phyloP scores from a whole-genome alignment of 2,888 invertebrate genomes.

The Octonoba sinensis region DNA sequence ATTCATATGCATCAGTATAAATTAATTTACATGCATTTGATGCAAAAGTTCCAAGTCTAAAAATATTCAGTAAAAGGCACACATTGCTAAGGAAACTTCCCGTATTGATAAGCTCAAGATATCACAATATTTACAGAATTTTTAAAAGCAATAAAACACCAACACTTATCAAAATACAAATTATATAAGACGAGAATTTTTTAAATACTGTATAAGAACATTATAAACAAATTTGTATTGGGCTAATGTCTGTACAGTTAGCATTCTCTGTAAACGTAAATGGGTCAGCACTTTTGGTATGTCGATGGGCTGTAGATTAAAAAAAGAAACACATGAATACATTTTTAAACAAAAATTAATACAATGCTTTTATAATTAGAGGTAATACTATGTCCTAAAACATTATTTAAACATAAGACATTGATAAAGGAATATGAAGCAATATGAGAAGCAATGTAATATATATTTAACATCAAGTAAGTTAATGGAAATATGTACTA shows the following conservation, averaged over 20 bases:
- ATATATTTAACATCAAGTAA: too few species aligned
- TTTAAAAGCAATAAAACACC: slow-evolving; percentile 12
- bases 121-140: slow-evolving; percentile 12
- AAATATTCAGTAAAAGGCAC: slow-evolving; percentile 1
- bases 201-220: slow-evolving; percentile 85
- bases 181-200: slow-evolving; percentile 88
- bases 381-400: neutral
- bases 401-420: neutral
- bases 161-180: neutral
- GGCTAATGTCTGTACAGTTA: slow-evolving; percentile 87
- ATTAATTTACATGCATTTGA: too few species aligned
- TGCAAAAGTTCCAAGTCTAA: too few species aligned
- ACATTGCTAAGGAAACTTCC: slow-evolving; percentile 14
- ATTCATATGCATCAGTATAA: too few species aligned
- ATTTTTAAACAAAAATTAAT: slow-evolving; percentile 24
- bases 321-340: neutral
- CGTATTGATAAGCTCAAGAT: slow-evolving; percentile 13
- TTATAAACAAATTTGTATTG: slow-evolving; percentile 92
- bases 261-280: slow-evolving; percentile 88
- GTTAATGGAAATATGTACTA: too few species aligned
- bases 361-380: too few species aligned
- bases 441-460: too few species aligned
- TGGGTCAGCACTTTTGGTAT: slow-evolving; percentile 84
- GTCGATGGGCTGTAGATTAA: slow-evolving; percentile 75
- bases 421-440: too few species aligned